These are phyloP conservation scores for Stramonita haemastoma DNA, from an alignment of 2,888 invertebrate species.

Conservation along the genomic window DNA sequence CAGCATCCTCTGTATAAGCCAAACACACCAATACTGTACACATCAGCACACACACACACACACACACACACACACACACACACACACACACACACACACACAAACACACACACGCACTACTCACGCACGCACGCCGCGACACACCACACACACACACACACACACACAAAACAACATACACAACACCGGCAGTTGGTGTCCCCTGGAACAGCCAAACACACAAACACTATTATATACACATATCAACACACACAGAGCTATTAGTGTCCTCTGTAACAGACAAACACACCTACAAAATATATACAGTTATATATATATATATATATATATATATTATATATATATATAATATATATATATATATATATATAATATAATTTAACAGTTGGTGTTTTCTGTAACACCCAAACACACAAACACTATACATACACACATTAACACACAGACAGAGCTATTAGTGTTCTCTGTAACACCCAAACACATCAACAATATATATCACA, in stretches of 20 bases:
- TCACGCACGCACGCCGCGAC: too few relatives aligned
- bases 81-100: not conserved
- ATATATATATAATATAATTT: too few relatives aligned
- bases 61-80: slow-evolving; percentile 28
- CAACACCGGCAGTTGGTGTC: too few relatives aligned
- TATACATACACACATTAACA: too few relatives aligned
- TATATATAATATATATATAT: too few relatives aligned
- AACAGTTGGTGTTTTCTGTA: too few relatives aligned
- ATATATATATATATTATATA: too few relatives aligned
- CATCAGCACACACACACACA: slow-evolving; percentile 21
- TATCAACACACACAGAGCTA: not conserved
- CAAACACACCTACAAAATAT: not conserved
- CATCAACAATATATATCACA: too few relatives aligned
- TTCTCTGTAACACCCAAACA: too few relatives aligned
- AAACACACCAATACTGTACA: not conserved
- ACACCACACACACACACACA: not conserved
- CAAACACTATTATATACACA: not conserved
- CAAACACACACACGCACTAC: not conserved
- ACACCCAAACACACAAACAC: too few relatives aligned
- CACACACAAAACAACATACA: slow-evolving; percentile 3
- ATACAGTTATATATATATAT: too few relatives aligned
- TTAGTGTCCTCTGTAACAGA: not conserved
- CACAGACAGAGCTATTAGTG: too few relatives aligned
- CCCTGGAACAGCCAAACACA: not conserved
- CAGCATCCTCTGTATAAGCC: not conserved